Evolutionary conservation across 2,113 vertebrate species (phyloP).

Genomic region (Notiomystis cincta): DNA sequence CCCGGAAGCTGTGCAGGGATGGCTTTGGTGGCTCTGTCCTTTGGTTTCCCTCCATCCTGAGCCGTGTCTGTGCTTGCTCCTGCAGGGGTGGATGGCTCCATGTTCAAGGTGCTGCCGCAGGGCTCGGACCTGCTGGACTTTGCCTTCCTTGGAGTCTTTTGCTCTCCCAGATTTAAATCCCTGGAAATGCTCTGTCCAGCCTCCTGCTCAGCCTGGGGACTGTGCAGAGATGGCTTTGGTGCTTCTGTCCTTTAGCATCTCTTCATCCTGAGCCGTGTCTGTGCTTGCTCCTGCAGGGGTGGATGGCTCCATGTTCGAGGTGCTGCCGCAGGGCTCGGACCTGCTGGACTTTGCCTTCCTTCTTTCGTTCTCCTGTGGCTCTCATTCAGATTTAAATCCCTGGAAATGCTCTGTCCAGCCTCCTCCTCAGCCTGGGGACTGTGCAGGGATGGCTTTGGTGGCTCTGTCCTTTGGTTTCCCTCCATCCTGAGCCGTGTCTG

Average conservation of each 20-base stretch:
- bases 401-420: not conserved
- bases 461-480: accelerated
- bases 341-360: not conserved
- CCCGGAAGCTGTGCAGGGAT: no score
- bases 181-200: not conserved
- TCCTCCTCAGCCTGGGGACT: accelerated
- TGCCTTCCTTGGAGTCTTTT: no score
- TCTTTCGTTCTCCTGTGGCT: accelerated
- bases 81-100: no score
- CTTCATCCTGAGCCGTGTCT: not conserved
- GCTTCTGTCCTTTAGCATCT: not conserved
- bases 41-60: no score
- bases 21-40: not conserved
- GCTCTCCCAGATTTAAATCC: no score
- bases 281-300: no score
- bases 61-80: no score
- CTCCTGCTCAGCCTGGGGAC: not conserved
- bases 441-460: no score
- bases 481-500: accelerated
- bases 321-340: not conserved
- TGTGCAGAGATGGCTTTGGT: no score
- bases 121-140: no score
- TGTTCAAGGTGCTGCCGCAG: no score
- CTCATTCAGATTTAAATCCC: not conserved
- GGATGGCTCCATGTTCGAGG: accelerated